Conservation (phyloP, 2,888 invertebrate species). For the Drosophila niveifrons region DNA sequence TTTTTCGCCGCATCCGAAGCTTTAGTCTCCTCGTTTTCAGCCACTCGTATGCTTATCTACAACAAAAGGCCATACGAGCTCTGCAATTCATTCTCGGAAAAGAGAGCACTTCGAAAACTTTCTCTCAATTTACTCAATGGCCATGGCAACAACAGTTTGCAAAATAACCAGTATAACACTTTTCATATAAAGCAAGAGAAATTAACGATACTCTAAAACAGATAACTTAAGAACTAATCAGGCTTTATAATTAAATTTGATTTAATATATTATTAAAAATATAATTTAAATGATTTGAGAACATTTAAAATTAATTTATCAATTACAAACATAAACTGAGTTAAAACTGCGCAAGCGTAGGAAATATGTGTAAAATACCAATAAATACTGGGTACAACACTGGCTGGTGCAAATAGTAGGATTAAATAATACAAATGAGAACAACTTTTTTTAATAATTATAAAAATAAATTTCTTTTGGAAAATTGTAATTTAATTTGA, state of each 20-base stretch:
- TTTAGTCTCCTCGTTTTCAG: slow-evolving; percentile 30
- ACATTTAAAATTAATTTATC: not conserved
- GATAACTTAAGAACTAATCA: not conserved
- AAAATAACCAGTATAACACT: slow-evolving; percentile 61
- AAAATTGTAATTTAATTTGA: too few species aligned
- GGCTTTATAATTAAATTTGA: not conserved
- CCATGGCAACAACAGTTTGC: slow-evolving; percentile 33
- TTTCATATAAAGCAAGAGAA: not conserved
- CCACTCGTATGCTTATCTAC: slow-evolving; percentile 32
- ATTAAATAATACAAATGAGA: not conserved
- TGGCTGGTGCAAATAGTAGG: not conserved
- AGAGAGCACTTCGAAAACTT: slow-evolving; percentile 25
- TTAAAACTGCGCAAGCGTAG: slow-evolving; percentile 60
- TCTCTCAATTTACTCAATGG: not conserved
- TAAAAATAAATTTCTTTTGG: too few species aligned
- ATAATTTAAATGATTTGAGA: not conserved
- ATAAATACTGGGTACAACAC: slow-evolving; percentile 48
- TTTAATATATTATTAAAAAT: not conserved
- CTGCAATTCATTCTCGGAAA: slow-evolving; percentile 17
- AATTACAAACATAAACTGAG: not conserved
- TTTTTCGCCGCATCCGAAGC: slow-evolving; percentile 53
- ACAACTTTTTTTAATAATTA: too few species aligned
- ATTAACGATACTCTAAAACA: slow-evolving; percentile 2
- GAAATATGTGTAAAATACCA: slow-evolving; percentile 22
- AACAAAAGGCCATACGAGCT: slow-evolving; percentile 37